Evolutionary conservation across 2,797 vertebrate species (phyloP).

Genomic region (Thunnus albacares): DNA sequence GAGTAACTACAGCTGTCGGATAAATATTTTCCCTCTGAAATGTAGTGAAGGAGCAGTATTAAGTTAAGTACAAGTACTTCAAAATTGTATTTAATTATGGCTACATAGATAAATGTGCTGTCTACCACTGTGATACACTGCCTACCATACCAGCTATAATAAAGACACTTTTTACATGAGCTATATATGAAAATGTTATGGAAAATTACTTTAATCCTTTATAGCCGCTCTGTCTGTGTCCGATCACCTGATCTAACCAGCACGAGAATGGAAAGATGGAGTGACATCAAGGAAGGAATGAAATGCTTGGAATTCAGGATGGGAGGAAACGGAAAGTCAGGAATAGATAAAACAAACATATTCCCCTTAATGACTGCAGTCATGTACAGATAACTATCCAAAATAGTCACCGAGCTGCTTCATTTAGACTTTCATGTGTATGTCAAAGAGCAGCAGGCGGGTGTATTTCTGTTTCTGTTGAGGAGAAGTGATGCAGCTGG

Average conservation of each 20-base stretch:
- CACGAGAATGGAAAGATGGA: not conserved
- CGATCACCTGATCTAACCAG: constrained; percentile 14
- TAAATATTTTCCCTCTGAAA: not conserved
- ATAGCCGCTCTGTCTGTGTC: not conserved
- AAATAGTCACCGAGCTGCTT: constrained; percentile 18
- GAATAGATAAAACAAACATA: constrained; percentile 25
- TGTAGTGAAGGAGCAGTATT: not conserved
- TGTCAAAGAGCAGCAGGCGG: not conserved
- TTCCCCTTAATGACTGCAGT: constrained; percentile 1
- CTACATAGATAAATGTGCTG: not conserved
- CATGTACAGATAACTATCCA: constrained; percentile 16
- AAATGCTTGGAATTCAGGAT: constrained; percentile 24
- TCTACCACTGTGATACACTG: not conserved
- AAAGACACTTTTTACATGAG: not conserved
- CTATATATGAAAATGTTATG: not conserved
- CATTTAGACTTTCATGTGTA: constrained; percentile 24
- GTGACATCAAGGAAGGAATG: not conserved
- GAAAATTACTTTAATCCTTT: not conserved
- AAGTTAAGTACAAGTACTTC: not conserved
- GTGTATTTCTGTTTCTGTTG: constrained; percentile 2
- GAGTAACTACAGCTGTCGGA: not conserved
- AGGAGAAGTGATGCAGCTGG: not conserved
- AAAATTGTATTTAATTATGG: too few relatives aligned
- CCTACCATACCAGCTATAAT: not conserved
- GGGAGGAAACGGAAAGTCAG: constrained; percentile 23